Evolutionary conservation across 2,888 invertebrate species (phyloP), one percentile per base, ranked within the genome.

Genomic region (Heteropelma amictum): DNA sequence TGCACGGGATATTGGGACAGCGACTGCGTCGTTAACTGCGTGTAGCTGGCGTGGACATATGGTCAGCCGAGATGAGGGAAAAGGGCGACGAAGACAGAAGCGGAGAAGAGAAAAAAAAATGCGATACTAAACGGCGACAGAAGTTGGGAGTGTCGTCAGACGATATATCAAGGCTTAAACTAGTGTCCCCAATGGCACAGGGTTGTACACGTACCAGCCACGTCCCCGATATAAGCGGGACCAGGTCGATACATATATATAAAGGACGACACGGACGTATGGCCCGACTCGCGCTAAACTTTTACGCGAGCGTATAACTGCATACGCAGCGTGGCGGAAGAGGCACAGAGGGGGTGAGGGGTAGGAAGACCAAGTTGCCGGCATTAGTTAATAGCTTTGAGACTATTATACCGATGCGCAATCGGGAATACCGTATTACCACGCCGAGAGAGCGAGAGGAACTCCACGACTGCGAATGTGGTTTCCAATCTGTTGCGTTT

Each of bases 101-200:
- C 8, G 30, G 45, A 73, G 70, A 77, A 76, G 77, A 79, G 81
- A 78, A 79, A 83, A 84, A 85, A 84, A 86, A 86, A 84, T 84
- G 82, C 82, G 85, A 81, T 83, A 87, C 85, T 87, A 87, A 88
- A 85, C 84, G 85, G 85, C 85, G 88, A 89, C 89, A 89, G 89
- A 89, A 89, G 89, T 89, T 89, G 89, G 89, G 89, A 88, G 89
- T 89, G 89, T 88, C 89, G 84, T 79, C 82, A 81, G 83, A 85
- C 88, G 88, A 89, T 89, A 89, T 89, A 89, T 89, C 89, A 89
- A 88, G 89, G 88, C 89, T 88, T 89, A 89, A 88, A 89, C 88
- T 78, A 76, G 78, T 87, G 84, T 85, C 84, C 83, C 73, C 68
- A 61, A 72, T 67, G 72, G 76, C 75, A n/a, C n/a, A 71, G 79